phyloP scores from a whole-genome alignment of 2,113 vertebrate genomes.

The Thamnaconus septentrionalis region DNA sequence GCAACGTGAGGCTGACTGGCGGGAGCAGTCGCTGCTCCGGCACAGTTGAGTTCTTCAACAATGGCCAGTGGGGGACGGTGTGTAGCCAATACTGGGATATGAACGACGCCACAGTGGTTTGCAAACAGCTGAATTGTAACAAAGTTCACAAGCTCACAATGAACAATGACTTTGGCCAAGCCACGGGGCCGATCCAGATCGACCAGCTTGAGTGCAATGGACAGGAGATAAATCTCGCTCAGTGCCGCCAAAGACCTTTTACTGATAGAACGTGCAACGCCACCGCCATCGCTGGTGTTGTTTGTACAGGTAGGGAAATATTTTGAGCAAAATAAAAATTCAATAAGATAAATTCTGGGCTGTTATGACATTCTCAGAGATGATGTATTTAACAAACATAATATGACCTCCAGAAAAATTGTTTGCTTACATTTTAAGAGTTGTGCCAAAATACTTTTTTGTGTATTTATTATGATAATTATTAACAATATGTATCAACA shows the following conservation, averaged over 20 bases:
- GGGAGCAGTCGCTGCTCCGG: conserved; percentile 51
- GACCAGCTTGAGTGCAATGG: conserved; percentile 57
- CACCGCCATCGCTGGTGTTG: conserved; percentile 46
- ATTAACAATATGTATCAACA: too few species aligned
- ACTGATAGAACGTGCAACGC: conserved; percentile 41
- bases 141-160: conserved; percentile 24
- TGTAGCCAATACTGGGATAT: conserved; percentile 63
- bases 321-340: neutral
- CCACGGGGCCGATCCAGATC: conserved; percentile 15
- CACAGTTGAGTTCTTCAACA: conserved; percentile 55
- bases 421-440: too few species aligned
- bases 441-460: too few species aligned
- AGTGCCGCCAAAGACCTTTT: conserved; percentile 40
- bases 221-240: conserved; percentile 31
- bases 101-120: conserved; percentile 51
- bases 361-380: too few species aligned
- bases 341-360: too few species aligned
- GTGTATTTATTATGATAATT: too few species aligned
- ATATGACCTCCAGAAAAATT: too few species aligned
- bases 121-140: conserved; percentile 56
- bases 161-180: conserved; percentile 9
- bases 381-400: too few species aligned
- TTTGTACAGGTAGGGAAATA: conserved; percentile 54
- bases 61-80: conserved; percentile 57
- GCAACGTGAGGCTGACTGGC: conserved; percentile 47